Conservation (phyloP, 2,888 invertebrate species). For the Drepana falcataria region DNA sequence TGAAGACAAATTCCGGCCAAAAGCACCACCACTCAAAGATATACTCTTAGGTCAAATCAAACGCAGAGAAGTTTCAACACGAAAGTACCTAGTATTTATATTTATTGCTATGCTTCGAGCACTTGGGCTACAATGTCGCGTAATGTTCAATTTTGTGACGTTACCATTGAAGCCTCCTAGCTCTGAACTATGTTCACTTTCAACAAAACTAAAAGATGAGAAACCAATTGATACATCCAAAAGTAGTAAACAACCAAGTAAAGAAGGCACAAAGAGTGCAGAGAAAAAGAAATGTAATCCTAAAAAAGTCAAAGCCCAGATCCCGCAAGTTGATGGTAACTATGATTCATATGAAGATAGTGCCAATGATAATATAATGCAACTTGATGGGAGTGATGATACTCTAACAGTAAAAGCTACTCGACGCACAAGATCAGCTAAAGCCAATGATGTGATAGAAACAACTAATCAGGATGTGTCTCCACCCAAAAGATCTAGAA, state of each 20-base stretch:
- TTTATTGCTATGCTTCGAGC: conserved; percentile 87
- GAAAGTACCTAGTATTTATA: conserved; percentile 85
- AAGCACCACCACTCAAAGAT: conserved; percentile 63
- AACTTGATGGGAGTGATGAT: conserved; percentile 60
- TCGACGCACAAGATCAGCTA: conserved; percentile 30
- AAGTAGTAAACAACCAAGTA: conserved; percentile 4
- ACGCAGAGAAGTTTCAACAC: conserved; percentile 79
- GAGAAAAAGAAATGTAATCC: conserved; percentile 15
- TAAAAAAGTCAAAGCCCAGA: conserved; percentile 25
- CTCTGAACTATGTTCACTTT: conserved; percentile 81
- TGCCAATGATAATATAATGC: conserved; percentile 38
- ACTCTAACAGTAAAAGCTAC: conserved; percentile 24
- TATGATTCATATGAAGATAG: conserved; percentile 42
- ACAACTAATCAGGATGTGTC: conserved; percentile 33
- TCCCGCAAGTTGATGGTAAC: conserved; percentile 77
- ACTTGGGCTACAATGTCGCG: conserved; percentile 88
- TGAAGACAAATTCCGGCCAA: conserved; percentile 70
- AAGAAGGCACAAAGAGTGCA: conserved; percentile 15
- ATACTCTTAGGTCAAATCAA: conserved; percentile 79
- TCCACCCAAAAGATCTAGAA: conserved; percentile 54
- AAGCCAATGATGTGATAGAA: conserved; percentile 26
- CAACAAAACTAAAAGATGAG: conserved; percentile 56
- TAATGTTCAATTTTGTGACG: conserved; percentile 89
- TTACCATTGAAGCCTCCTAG: conserved; percentile 83
- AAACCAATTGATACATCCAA: conserved; percentile 20